Evolutionary conservation across 2,113 vertebrate species (phyloP), one percentile per base, ranked within the genome.

Genomic region (Alectura lathami): DNA sequence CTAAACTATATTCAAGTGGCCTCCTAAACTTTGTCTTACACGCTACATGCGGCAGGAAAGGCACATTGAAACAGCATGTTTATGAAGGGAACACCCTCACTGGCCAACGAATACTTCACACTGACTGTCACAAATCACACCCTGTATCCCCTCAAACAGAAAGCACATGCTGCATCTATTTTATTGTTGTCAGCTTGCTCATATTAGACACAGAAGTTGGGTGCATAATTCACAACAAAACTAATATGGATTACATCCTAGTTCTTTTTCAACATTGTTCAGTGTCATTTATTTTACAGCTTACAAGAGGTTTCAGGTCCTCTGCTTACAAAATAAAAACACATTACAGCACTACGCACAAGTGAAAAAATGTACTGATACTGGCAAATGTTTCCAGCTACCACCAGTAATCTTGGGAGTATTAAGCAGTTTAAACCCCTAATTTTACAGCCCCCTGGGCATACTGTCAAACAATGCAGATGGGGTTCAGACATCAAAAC

Each of bases 91-190:
- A 80, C 6, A 54, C 11, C 13, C 32, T 86, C 11, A 56, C 59
- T 59, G 64, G 51, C 40, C 34, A 64, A 60, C 17, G 5, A 26
- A 24, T 59, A 36, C 38, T 86, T 86, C 29, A 67, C 20, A 54
- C 0, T 50, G 29, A 81, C 83, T 91, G 60, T 60, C 48, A 83
- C 51, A 75, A 86, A 68, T 45, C 3, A 83, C 36, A 48, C 16
- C 42, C 47, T 66, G n/a, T 45, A 83, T 83, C 30, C 59, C 42
- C 38, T 82, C 69, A 86, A 43, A 43, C 83, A 93, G 68, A 62
- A 78, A 88, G 38, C 51, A 72, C 42, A 72, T 9, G 29, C 34
- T 29, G 29, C 62, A 80, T 50, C 22, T 88, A n/a, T 80, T 80
- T 48, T 30, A 72, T 5, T 7, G 20, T 29, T 69, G 24, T 18